Evolutionary conservation across 2,888 invertebrate species (phyloP).

Genomic region (Tiliacea aurago): DNA sequence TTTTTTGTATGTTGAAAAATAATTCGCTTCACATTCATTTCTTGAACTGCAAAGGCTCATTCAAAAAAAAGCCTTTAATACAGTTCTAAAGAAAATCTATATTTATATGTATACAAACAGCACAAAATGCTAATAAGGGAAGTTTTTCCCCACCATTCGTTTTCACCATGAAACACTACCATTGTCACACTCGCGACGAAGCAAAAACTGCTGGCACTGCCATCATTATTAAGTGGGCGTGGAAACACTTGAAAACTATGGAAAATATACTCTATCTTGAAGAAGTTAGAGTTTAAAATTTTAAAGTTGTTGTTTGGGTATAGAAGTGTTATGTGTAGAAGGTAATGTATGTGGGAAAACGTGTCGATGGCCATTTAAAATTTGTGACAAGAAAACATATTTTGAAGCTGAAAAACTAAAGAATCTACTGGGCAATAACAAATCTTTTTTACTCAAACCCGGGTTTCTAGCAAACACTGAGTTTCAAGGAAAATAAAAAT

Average conservation of each 20-base stretch:
- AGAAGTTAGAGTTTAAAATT: neutral
- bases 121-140: constrained; percentile 41
- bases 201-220: constrained; percentile 50
- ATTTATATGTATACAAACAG: neutral
- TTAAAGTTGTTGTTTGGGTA: neutral
- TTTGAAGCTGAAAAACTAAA: neutral
- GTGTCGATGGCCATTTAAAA: constrained; percentile 29
- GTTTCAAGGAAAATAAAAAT: neutral
- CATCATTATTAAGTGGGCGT: constrained; percentile 57
- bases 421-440: neutral
- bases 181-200: constrained; percentile 41
- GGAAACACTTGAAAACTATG: constrained; percentile 4
- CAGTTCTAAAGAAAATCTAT: constrained; percentile 13
- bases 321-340: constrained; percentile 6
- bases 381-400: neutral
- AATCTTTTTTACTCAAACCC: neutral
- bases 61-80: constrained; percentile 16
- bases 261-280: constrained; percentile 29
- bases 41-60: constrained; percentile 1
- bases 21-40: constrained; percentile 11
- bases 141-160: constrained; percentile 33
- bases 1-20: neutral
- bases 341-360: constrained; percentile 14
- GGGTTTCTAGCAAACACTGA: too few relatives aligned
- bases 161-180: constrained; percentile 49